Evolutionary conservation across 2,113 vertebrate genomes (phyloP).

Genomic region (Spea bombifrons): DNA sequence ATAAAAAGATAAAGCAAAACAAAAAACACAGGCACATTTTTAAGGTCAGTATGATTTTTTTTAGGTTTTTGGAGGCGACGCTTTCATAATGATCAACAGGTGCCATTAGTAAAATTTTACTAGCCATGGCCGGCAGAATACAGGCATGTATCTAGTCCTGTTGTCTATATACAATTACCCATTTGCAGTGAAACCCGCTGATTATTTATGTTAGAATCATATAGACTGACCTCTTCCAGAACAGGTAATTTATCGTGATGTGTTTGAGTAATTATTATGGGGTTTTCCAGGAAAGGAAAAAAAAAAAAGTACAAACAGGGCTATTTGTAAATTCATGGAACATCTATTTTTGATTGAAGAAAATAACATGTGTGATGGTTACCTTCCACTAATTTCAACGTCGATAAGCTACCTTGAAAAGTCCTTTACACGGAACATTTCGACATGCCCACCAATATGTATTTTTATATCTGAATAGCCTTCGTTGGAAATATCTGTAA

Average conservation of each 20-base stretch:
- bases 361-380: constrained; percentile 2
- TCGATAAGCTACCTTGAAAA: constrained; percentile 9
- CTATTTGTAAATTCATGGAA: constrained; percentile 22
- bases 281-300: constrained; percentile 26
- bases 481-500: neutral
- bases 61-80: too few relatives aligned
- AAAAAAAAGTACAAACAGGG: constrained; percentile 8
- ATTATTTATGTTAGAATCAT: neutral
- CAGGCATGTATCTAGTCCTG: too few relatives aligned
- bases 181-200: neutral
- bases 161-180: neutral
- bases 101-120: too few relatives aligned
- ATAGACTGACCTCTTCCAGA: neutral
- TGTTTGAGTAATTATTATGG: constrained; percentile 18
- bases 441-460: neutral
- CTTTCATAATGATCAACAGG: too few relatives aligned
- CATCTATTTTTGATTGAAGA: constrained; percentile 11
- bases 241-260: neutral
- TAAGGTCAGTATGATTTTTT: too few relatives aligned
- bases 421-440: neutral
- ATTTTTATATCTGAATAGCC: neutral
- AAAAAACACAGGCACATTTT: too few relatives aligned
- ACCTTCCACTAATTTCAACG: constrained; percentile 10
- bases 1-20: too few relatives aligned
- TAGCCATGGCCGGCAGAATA: too few relatives aligned